Evolutionary conservation across 2,888 invertebrate genomes (phyloP).

Genomic region (Parapristionchus giblindavisi): DNA sequence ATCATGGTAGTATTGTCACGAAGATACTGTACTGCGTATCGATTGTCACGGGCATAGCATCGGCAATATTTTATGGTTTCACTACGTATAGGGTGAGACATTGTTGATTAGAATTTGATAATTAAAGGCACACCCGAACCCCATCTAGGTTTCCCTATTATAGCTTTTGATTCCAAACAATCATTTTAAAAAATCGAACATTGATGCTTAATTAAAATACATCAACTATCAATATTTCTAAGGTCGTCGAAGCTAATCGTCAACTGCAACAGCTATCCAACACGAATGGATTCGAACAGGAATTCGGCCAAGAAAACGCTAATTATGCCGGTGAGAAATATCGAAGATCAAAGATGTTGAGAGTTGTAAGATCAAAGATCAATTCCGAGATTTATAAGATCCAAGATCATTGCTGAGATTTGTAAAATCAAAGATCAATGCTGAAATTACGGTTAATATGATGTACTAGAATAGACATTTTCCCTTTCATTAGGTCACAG

Average conservation of each 20-base stretch:
- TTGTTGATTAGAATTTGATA: not conserved
- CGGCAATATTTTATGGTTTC: constrained; percentile 68
- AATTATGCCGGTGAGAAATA: constrained; percentile 55
- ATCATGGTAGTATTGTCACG: constrained; percentile 68
- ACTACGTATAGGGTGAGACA: constrained; percentile 62
- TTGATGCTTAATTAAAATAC: not conserved
- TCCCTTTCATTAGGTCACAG: too few species aligned
- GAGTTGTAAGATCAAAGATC: too few species aligned
- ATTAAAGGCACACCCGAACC: too few species aligned
- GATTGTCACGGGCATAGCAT: constrained; percentile 61
- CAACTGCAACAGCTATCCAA: constrained; percentile 43
- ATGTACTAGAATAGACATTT: too few species aligned
- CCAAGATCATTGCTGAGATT: too few species aligned
- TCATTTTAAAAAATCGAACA: not conserved
- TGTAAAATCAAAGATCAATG: too few species aligned
- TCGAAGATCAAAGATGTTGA: too few species aligned
- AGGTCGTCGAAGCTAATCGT: constrained; percentile 53
- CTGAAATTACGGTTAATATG: too few species aligned
- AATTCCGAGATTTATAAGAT: too few species aligned
- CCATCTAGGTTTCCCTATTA: too few species aligned
- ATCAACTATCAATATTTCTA: not conserved
- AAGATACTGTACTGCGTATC: constrained; percentile 66
- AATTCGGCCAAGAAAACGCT: constrained; percentile 56
- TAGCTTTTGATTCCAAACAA: not conserved
- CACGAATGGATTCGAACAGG: constrained; percentile 50